Evolutionary conservation across 1,140 invertebrate genomes (phyloP).

Genomic region (Yoshiicerus persimilis): DNA sequence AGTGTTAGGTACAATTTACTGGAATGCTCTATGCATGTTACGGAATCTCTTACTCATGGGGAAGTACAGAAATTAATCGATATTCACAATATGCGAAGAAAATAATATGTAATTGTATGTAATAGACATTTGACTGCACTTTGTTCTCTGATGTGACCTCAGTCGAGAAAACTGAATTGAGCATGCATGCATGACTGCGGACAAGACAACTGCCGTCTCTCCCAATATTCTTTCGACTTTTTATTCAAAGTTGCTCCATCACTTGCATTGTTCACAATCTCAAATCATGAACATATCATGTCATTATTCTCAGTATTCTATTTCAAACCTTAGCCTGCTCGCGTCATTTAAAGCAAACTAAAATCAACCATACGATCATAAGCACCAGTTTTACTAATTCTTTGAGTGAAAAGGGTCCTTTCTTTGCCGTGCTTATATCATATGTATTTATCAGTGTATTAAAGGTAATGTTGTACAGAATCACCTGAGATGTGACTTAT

Average conservation of each 20-base stretch:
- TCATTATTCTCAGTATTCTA: not conserved
- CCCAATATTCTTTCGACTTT: not conserved
- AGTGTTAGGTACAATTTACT: too few species aligned
- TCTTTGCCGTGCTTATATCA: not conserved
- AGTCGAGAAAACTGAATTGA: not conserved
- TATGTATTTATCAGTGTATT: not conserved
- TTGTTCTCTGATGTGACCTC: not conserved
- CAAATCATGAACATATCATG: not conserved
- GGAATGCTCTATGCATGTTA: too few species aligned
- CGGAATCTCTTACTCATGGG: not conserved
- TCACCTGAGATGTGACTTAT: not conserved
- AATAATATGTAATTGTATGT: not conserved
- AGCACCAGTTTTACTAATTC: not conserved
- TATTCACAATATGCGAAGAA: not conserved
- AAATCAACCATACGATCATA: not conserved
- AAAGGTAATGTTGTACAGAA: not conserved
- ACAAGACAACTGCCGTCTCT: not conserved
- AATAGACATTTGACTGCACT: not conserved
- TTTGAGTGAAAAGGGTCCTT: not conserved
- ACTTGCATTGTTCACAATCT: not conserved
- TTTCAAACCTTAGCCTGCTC: not conserved
- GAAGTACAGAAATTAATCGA: not conserved
- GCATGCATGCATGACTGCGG: not conserved
- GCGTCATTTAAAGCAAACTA: not conserved
- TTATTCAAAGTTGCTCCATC: not conserved